A percentile compares a stretch with the other conserved stretches of the same genome.
Evolutionary conservation across 2,888 invertebrate species (phyloP).

Genomic region (Lysandra bellargus): DNA sequence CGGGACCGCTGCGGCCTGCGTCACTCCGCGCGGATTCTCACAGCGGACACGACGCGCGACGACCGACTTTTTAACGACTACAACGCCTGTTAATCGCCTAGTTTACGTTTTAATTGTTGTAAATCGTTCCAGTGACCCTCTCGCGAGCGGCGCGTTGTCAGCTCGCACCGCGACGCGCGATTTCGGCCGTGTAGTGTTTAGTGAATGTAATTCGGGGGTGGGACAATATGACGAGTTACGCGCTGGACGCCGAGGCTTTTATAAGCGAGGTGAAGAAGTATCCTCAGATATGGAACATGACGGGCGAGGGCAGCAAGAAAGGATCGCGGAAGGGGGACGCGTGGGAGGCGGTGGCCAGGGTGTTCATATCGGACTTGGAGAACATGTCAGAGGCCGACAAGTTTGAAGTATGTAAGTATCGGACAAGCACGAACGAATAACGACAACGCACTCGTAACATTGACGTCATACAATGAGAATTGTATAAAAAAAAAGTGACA

Average conservation of each 20-base stretch:
- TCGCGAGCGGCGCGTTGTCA: constrained; percentile 43
- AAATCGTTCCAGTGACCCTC: constrained; percentile 32
- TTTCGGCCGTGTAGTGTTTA: not conserved
- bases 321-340: constrained; percentile 54
- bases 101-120: constrained; percentile 10
- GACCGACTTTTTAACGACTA: not conserved
- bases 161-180: constrained; percentile 49
- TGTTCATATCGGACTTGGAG: constrained; percentile 59
- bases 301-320: constrained; percentile 52
- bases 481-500: no score
- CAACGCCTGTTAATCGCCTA: not conserved
- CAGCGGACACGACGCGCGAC: constrained; percentile 36
- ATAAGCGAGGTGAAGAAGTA: constrained; percentile 63
- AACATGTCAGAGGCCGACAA: constrained; percentile 54
- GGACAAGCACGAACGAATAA: constrained; percentile 32
- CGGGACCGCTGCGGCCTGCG: constrained; percentile 60
- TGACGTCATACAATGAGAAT: not conserved
- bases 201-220: not conserved
- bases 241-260: constrained; percentile 59
- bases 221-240: constrained; percentile 49
- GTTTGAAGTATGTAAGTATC: constrained; percentile 60
- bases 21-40: constrained; percentile 45
- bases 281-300: constrained; percentile 61
- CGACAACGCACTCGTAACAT: not conserved
- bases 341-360: constrained; percentile 58